Evolutionary conservation across 2,888 invertebrate genomes (phyloP).

Genomic region (Stratiomys singularior): DNA sequence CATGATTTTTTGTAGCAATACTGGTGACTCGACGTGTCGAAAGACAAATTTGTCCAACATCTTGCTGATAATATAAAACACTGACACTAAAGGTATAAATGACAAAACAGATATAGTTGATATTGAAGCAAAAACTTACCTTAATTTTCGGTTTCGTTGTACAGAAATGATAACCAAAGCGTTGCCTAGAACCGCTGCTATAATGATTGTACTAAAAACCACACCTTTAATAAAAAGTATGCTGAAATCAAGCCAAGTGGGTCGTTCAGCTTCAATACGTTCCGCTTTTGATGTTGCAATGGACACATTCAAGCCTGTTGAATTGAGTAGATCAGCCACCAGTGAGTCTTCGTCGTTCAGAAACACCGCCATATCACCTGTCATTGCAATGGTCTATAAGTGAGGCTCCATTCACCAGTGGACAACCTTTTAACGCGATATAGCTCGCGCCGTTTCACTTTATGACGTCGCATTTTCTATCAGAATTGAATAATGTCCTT

Average conservation of each 20-base stretch:
- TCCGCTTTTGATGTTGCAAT: slow-evolving; percentile 48
- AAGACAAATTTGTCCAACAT: no score
- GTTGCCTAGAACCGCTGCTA: slow-evolving; percentile 91
- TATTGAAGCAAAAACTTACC: slow-evolving; percentile 60
- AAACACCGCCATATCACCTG: slow-evolving; percentile 51
- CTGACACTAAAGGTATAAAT: no score
- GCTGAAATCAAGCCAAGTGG: slow-evolving; percentile 69
- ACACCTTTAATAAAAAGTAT: slow-evolving; percentile 77
- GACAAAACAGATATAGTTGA: no score
- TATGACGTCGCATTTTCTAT: slow-evolving; percentile 38
- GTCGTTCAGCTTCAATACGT: slow-evolving; percentile 44
- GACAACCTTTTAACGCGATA: slow-evolving; percentile 35
- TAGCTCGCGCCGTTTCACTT: slow-evolving; percentile 19
- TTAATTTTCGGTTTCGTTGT: slow-evolving; percentile 65
- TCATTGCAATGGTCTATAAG: slow-evolving; percentile 44
- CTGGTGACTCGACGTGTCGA: no score
- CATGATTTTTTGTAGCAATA: no score
- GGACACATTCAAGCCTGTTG: slow-evolving; percentile 33
- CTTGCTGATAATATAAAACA: no score
- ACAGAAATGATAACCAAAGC: slow-evolving; percentile 76
- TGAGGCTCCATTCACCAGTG: slow-evolving; percentile 1
- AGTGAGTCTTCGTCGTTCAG: slow-evolving; percentile 46
- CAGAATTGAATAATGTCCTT: slow-evolving; percentile 31
- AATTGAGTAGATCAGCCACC: slow-evolving; percentile 25
- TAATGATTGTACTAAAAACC: slow-evolving; percentile 86